These are phyloP conservation scores for Macquaria ambigua DNA, from an alignment of 2,113 vertebrate species.

Conservation along the genomic window DNA sequence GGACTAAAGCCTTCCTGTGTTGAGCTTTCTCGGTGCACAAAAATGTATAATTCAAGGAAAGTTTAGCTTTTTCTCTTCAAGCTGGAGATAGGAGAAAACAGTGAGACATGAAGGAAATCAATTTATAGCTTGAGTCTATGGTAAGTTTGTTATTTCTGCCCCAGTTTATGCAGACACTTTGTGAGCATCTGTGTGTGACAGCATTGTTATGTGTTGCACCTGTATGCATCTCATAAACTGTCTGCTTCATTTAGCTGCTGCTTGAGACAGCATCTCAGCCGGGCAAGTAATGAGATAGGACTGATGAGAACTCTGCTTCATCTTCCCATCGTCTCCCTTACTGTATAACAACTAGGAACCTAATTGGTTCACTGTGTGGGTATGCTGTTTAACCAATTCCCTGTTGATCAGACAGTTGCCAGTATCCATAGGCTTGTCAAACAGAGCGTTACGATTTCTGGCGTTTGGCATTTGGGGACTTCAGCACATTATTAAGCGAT, in stretches of 20 bases:
- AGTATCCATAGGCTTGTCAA: slow-evolving; percentile 50
- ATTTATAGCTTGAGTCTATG: slow-evolving; percentile 20
- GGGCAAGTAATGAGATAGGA: slow-evolving; percentile 54
- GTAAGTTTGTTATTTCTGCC: slow-evolving; percentile 44
- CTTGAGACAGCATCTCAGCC: slow-evolving; percentile 28
- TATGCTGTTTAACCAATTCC: slow-evolving; percentile 41
- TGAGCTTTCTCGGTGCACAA: neutral
- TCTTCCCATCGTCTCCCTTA: slow-evolving; percentile 18
- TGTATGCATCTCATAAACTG: slow-evolving; percentile 38
- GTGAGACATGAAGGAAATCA: slow-evolving; percentile 37
- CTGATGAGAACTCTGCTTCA: slow-evolving; percentile 32
- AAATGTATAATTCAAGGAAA: slow-evolving; percentile 22
- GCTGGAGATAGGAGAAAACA: slow-evolving; percentile 19
- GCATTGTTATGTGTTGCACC: slow-evolving; percentile 36
- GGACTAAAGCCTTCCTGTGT: neutral
- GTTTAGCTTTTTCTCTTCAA: slow-evolving; percentile 11
- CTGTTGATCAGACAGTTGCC: slow-evolving; percentile 51
- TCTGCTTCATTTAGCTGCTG: slow-evolving; percentile 49
- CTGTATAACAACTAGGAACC: slow-evolving; percentile 40
- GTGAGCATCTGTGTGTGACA: slow-evolving; percentile 21
- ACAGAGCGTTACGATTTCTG: slow-evolving; percentile 31
- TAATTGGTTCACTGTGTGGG: slow-evolving; percentile 60
- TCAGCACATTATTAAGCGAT: slow-evolving; percentile 59
- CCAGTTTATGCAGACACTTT: slow-evolving; percentile 29
- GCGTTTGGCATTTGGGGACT: slow-evolving; percentile 32